A percentile compares a stretch with the other conserved stretches of the same genome.
Conservation (phyloP, 2,113 vertebrate species). For the Zosterops lateralis region DNA sequence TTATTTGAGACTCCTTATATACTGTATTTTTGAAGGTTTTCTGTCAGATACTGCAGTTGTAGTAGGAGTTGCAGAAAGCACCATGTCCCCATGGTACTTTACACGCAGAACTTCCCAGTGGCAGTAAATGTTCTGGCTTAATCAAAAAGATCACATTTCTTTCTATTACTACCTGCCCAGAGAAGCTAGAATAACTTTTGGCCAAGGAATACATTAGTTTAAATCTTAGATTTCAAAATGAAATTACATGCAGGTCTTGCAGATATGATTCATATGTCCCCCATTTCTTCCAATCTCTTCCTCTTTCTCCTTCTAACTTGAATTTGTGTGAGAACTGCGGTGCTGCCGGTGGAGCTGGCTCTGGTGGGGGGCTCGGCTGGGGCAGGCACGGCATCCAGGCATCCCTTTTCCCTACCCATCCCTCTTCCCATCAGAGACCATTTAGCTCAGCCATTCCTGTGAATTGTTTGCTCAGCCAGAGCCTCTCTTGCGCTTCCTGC, state of each 20-base stretch:
- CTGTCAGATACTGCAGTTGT: slow-evolving; percentile 21
- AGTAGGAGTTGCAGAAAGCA: slow-evolving; percentile 37
- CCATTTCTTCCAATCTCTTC: slow-evolving; percentile 22
- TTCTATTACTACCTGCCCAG: slow-evolving; percentile 54
- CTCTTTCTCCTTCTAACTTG: not conserved
- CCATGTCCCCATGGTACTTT: not conserved
- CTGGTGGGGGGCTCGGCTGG: rapidly evolving
- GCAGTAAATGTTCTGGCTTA: slow-evolving; percentile 63
- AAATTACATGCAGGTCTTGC: slow-evolving; percentile 2
- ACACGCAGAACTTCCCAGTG: slow-evolving; percentile 26
- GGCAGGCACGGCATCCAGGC: rapidly evolving
- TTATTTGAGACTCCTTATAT: slow-evolving; percentile 14
- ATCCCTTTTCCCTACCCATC: not conserved
- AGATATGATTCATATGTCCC: slow-evolving; percentile 48
- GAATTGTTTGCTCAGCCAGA: not conserved
- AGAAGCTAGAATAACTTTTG: slow-evolving; percentile 60
- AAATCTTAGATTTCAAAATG: slow-evolving; percentile 56
- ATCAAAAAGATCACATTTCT: slow-evolving; percentile 66
- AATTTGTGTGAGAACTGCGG: slow-evolving; percentile 21
- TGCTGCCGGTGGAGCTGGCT: not conserved
- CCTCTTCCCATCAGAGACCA: rapidly evolving
- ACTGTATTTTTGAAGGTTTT: slow-evolving; percentile 15
- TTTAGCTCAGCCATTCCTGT: not conserved
- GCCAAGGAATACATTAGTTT: slow-evolving; percentile 40
- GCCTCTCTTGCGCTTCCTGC: not conserved